Evolutionary conservation across 1,140 invertebrate genomes (phyloP).

Genomic region (Carcinoscorpius rotundicauda): DNA sequence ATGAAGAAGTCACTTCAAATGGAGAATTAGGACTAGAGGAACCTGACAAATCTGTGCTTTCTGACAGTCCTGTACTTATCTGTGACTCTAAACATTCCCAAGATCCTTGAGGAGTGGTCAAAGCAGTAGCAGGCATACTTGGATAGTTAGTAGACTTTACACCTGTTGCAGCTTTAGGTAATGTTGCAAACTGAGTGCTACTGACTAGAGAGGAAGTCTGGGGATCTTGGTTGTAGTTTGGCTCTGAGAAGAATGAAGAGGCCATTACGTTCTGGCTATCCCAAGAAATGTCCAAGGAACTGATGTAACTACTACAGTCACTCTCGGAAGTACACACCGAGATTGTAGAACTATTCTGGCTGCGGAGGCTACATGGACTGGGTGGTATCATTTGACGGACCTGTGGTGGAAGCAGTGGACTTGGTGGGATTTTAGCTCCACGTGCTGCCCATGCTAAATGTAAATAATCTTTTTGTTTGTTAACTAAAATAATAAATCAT

Average conservation of each 20-base stretch:
- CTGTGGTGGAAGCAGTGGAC: slow-evolving; percentile 9
- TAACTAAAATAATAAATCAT: too few species aligned
- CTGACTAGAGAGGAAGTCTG: slow-evolving; percentile 15
- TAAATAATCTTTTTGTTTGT: neutral
- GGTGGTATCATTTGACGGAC: slow-evolving; percentile 5
- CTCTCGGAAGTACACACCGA: slow-evolving; percentile 6
- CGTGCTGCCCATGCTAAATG: slow-evolving; percentile 13
- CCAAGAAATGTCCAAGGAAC: slow-evolving; percentile 10
- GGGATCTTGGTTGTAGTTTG: slow-evolving; percentile 9
- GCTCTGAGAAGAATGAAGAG: slow-evolving; percentile 4
- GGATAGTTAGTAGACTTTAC: neutral
- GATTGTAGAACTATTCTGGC: slow-evolving; percentile 11
- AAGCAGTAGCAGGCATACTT: neutral
- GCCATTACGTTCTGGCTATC: slow-evolving; percentile 6
- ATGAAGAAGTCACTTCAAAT: slow-evolving; percentile 6
- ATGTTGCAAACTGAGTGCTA: slow-evolving; percentile 14
- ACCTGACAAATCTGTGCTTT: slow-evolving; percentile 18
- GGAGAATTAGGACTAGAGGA: slow-evolving; percentile 16
- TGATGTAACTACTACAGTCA: neutral
- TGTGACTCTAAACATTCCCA: slow-evolving; percentile 18
- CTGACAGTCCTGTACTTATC: slow-evolving; percentile 16
- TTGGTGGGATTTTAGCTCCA: slow-evolving; percentile 13
- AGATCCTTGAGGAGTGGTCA: slow-evolving; percentile 14
- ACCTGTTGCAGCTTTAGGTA: slow-evolving; percentile 13
- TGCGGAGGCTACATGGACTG: slow-evolving; percentile 17